Percentiles rank a stretch among this genome's conserved stretches.
These are phyloP conservation scores for Globia sparganii DNA, from an alignment of 2,888 invertebrate genomes.

Conservation along the genomic window DNA sequence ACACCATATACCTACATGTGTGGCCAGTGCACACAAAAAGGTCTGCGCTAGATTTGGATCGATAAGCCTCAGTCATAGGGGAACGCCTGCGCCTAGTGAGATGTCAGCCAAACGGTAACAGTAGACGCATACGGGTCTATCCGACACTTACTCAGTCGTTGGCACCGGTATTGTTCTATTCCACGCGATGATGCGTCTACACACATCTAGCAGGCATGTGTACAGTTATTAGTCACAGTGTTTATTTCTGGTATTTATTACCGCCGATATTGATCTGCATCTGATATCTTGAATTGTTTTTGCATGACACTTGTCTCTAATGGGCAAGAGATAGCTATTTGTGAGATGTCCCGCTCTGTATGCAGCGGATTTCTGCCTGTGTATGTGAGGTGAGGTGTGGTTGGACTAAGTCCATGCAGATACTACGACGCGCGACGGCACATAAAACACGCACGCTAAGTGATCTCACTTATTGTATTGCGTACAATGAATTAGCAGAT, in stretches of 20 bases:
- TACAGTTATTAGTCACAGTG: slow-evolving; percentile 74
- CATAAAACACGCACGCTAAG: slow-evolving; percentile 33
- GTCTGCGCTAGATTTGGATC: slow-evolving; percentile 16
- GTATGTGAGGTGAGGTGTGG: no score
- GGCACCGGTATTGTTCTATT: slow-evolving; percentile 81
- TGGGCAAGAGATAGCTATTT: slow-evolving; percentile 35
- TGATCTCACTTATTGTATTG: slow-evolving; percentile 36
- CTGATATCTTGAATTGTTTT: slow-evolving; percentile 53
- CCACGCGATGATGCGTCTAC: slow-evolving; percentile 74
- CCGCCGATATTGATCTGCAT: slow-evolving; percentile 61
- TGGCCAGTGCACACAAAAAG: not conserved
- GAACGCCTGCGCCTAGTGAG: slow-evolving; percentile 27
- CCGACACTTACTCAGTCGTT: slow-evolving; percentile 77
- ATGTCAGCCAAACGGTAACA: slow-evolving; percentile 48
- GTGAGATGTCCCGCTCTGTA: slow-evolving; percentile 29
- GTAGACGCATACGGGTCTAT: slow-evolving; percentile 62
- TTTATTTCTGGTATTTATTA: slow-evolving; percentile 75
- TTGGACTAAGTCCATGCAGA: slow-evolving; percentile 21
- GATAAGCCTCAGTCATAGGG: slow-evolving; percentile 18
- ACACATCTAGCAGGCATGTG: slow-evolving; percentile 58
- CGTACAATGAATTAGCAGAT: slow-evolving; percentile 36
- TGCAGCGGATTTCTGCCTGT: slow-evolving; percentile 10
- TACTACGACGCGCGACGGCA: slow-evolving; percentile 15
- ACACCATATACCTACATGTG: not conserved
- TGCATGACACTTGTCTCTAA: slow-evolving; percentile 34